These are phyloP conservation scores for Lasioglossum lativentre DNA, from an alignment of 2,888 invertebrate genomes.

Conservation along the genomic window DNA sequence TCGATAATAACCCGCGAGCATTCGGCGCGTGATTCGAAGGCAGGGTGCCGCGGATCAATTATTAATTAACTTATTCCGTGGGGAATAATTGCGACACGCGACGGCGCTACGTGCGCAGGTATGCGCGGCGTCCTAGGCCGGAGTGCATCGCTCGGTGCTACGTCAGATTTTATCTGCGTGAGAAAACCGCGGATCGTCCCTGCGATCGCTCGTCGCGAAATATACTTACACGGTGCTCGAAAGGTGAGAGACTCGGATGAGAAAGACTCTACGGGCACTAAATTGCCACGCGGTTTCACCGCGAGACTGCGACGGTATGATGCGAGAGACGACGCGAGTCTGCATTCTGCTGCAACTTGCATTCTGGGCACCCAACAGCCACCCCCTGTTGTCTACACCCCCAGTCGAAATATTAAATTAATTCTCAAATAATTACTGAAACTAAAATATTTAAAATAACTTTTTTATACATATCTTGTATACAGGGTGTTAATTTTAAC, in stretches of 20 bases:
- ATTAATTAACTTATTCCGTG: neutral
- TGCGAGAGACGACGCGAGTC: neutral
- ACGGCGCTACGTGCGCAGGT: neutral
- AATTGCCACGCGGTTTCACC: neutral
- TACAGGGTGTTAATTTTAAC: no score
- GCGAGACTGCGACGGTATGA: neutral
- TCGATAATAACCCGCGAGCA: neutral
- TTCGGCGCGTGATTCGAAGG: neutral
- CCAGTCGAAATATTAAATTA: no score
- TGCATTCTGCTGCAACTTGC: neutral
- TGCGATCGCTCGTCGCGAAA: slow-evolving; percentile 39
- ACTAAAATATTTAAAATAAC: no score
- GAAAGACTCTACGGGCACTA: slow-evolving; percentile 2
- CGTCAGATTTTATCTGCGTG: slow-evolving; percentile 66
- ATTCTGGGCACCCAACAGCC: neutral
- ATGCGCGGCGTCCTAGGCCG: neutral
- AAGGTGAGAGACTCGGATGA: slow-evolving; percentile 28
- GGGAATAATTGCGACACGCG: neutral
- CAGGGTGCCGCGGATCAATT: neutral
- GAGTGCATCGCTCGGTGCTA: slow-evolving; percentile 17
- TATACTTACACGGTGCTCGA: slow-evolving; percentile 29
- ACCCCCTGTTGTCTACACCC: neutral
- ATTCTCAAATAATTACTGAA: no score
- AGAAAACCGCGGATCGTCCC: slow-evolving; percentile 60
- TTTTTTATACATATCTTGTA: no score